Evolutionary conservation across 2,888 invertebrate genomes (phyloP), one percentile per base, ranked within the genome.

Genomic region (Ecdyonurus torrentis): DNA sequence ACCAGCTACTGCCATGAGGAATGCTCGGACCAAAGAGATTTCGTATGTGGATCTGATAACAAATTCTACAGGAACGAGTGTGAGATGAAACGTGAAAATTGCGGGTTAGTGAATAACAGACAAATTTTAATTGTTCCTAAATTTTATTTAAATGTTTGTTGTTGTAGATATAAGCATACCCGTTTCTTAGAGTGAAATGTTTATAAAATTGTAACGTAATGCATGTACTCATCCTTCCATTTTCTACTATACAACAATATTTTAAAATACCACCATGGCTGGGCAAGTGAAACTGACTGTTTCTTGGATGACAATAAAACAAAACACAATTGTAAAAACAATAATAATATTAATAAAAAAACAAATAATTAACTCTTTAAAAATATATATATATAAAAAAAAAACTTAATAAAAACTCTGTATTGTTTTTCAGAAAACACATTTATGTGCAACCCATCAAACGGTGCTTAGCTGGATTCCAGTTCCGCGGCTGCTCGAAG

Each of bases 381-480:
- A n/a, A n/a, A n/a, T n/a, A n/a, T n/a, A n/a, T n/a, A n/a, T n/a
- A n/a, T n/a, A n/a, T n/a, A n/a, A n/a, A n/a, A n/a, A n/a, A n/a
- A n/a, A n/a, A n/a, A n/a, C n/a, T n/a, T 52, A 23, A 55, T 64
- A 68, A 68, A 66, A 59, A 25, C 64, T 60, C 2, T 59, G 60
- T 59, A 63, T 58, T 69, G 65, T 63, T 68, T 75, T 76, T 58
- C 78, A 87, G 91, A 55, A 91, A 91, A 75, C 92, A 92, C 78
- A 85, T 91, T 60, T 93, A 86, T 74, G 89, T 91, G 52, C 90
- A 92, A n/a, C 92, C 92, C 0, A 81, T 92, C 76, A 89, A 91
- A 73, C 81, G 91, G 52, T 93, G 92, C 74, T 78, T 92, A 25
- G 80, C 89, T 59, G 86, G 89, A 63, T 91, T 92, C 78, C 83